Evolutionary conservation across 2,888 invertebrate genomes (phyloP).

Genomic region (Cheilosia pagana): DNA sequence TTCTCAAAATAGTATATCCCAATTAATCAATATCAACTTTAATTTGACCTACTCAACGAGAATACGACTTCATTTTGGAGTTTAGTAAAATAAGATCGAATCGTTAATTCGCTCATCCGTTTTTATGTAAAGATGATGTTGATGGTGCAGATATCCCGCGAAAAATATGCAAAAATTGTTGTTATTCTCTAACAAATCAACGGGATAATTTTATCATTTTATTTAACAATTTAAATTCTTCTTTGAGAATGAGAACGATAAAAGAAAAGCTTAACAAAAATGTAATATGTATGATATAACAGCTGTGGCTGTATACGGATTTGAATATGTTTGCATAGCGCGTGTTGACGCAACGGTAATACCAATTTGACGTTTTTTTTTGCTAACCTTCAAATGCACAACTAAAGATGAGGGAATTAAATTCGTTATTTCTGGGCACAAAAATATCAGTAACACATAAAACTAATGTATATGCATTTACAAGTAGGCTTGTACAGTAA

Average conservation of each 20-base stretch:
- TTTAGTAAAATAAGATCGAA: neutral
- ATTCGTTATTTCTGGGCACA: too few relatives aligned
- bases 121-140: neutral
- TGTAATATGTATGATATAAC: constrained; percentile 1
- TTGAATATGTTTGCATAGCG: too few relatives aligned
- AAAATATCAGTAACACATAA: too few relatives aligned
- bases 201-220: neutral
- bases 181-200: neutral
- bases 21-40: neutral
- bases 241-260: neutral
- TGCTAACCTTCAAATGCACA: too few relatives aligned
- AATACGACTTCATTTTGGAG: neutral
- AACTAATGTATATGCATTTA: too few relatives aligned
- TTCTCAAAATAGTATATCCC: neutral
- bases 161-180: neutral
- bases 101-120: neutral
- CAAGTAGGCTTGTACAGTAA: too few relatives aligned
- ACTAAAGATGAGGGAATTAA: too few relatives aligned
- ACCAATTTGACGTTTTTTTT: too few relatives aligned
- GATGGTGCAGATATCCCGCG: too few relatives aligned
- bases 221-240: neutral
- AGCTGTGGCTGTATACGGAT: too few relatives aligned
- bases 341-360: too few relatives aligned
- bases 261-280: neutral
- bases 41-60: neutral